These are phyloP conservation scores for Gorsachius goisagi DNA, from an alignment of 2,113 vertebrate species.

Conservation along the genomic window DNA sequence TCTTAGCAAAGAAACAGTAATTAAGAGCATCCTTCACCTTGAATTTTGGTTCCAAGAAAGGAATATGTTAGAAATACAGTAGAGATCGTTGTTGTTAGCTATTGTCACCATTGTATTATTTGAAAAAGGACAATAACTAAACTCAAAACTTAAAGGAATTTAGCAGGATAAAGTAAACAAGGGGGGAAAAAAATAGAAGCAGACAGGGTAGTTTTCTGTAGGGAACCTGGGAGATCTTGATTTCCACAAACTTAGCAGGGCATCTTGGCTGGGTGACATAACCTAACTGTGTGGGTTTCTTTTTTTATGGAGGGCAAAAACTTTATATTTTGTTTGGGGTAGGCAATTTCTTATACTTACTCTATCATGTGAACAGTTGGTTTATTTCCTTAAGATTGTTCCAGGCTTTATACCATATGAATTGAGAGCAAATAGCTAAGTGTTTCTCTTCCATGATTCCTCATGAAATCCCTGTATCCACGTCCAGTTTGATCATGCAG, in stretches of 20 bases:
- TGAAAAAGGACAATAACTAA: neutral
- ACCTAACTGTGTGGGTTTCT: neutral
- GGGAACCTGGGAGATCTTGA: neutral
- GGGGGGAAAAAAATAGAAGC: too few species aligned
- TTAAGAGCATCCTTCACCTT: neutral
- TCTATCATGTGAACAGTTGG: neutral
- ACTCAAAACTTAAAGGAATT: neutral
- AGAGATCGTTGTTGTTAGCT: neutral
- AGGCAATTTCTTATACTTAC: neutral
- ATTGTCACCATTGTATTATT: neutral
- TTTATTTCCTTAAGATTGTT: neutral
- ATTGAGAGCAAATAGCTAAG: neutral
- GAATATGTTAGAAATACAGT: neutral
- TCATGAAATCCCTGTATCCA: neutral
- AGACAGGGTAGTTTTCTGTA: neutral
- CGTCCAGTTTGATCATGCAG: neutral
- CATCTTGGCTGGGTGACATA: neutral
- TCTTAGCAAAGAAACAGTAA: neutral
- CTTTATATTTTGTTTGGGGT: neutral
- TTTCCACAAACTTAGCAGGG: neutral
- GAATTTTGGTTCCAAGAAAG: neutral
- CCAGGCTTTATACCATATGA: neutral
- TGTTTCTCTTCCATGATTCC: neutral
- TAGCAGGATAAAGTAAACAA: neutral
- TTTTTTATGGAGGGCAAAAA: neutral